Percentiles rank a stretch among this genome's conserved stretches.
Evolutionary conservation across 2,888 invertebrate species (phyloP).

Genomic region (Helleia helle): DNA sequence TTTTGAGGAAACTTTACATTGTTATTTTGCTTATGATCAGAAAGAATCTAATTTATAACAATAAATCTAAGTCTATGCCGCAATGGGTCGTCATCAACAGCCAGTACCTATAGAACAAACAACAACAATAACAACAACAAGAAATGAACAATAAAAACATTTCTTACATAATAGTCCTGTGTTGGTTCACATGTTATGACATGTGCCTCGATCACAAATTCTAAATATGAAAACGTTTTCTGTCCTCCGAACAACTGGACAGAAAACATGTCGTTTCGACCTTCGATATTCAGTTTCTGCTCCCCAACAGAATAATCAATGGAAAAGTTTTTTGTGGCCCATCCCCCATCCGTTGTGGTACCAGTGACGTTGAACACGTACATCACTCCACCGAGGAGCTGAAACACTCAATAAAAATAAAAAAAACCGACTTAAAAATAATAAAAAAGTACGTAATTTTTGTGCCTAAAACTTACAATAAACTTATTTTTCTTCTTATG

Average conservation of each 20-base stretch:
- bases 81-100: too few relatives aligned
- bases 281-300: constrained; percentile 33
- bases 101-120: background rate
- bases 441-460: too few relatives aligned
- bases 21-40: too few relatives aligned
- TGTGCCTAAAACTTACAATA: background rate
- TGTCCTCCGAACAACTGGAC: constrained; percentile 39
- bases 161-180: constrained; percentile 48
- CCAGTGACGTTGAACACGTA: constrained; percentile 42
- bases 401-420: background rate
- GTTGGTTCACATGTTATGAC: constrained; percentile 41
- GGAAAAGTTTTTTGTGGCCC: constrained; percentile 25
- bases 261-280: constrained; percentile 37
- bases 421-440: background rate
- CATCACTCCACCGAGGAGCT: constrained; percentile 41
- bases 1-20: too few relatives aligned
- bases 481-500: background rate
- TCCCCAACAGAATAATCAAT: constrained; percentile 41
- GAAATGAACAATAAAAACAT: background rate
- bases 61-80: too few relatives aligned
- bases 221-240: constrained; percentile 32
- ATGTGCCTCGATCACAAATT: constrained; percentile 36
- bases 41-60: too few relatives aligned
- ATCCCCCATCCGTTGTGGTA: constrained; percentile 16
- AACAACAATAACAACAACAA: background rate